Evolutionary conservation across 1,140 invertebrate genomes (phyloP).

Genomic region (Hydropsyche tenuis): DNA sequence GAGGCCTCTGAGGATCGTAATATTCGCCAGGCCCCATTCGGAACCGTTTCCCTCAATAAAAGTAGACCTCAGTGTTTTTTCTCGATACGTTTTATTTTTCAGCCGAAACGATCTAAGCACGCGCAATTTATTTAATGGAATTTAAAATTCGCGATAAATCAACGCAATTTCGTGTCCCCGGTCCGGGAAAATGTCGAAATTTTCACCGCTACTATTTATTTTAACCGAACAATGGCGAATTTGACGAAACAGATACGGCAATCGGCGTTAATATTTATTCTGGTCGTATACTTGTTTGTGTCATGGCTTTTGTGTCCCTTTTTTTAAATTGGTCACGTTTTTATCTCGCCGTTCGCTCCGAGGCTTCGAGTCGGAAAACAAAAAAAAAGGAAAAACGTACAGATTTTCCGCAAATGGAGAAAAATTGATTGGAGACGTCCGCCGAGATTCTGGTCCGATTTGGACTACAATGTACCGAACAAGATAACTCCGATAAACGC

Average conservation of each 20-base stretch:
- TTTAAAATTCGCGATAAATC: too few relatives aligned
- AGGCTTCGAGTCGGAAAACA: slow-evolving; percentile 7
- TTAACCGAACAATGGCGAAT: too few relatives aligned
- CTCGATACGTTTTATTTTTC: not conserved
- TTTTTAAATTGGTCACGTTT: slow-evolving; percentile 24
- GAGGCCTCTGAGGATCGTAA: not conserved
- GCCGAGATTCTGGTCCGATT: not conserved
- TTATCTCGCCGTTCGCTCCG: slow-evolving; percentile 10
- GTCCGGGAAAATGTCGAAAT: too few relatives aligned
- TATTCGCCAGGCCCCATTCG: not conserved
- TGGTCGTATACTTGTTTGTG: slow-evolving; percentile 7
- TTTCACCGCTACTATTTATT: too few relatives aligned
- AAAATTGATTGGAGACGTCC: slow-evolving; percentile 4
- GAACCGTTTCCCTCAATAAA: not conserved
- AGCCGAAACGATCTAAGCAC: not conserved
- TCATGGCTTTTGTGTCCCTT: slow-evolving; percentile 9
- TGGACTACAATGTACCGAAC: too few relatives aligned
- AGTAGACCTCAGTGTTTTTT: not conserved
- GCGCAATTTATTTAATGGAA: too few relatives aligned
- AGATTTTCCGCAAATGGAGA: slow-evolving; percentile 12
- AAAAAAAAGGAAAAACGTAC: not conserved
- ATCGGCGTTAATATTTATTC: slow-evolving; percentile 1
- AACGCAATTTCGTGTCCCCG: too few relatives aligned
- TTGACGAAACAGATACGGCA: too few relatives aligned
- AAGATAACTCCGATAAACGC: too few relatives aligned